These are phyloP conservation scores for Pheucticus melanocephalus DNA, from an alignment of 2,113 vertebrate genomes.

Conservation along the genomic window DNA sequence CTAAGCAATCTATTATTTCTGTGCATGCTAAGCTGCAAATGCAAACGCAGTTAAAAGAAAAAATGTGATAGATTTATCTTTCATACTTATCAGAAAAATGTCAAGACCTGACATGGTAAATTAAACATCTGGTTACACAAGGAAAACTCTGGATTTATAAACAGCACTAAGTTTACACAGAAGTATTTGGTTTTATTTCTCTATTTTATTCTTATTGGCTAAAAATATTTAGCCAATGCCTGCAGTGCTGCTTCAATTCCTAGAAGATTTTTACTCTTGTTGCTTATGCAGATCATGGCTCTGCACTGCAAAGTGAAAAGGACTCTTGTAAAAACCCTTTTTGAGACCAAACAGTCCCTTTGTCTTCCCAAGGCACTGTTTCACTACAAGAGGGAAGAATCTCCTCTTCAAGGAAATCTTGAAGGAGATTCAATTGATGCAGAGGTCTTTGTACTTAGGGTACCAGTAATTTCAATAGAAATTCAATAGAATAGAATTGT, in stretches of 20 bases:
- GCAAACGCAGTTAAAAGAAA: constrained; percentile 24
- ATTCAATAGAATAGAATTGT: neutral
- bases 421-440: neutral
- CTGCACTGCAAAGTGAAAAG: neutral
- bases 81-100: constrained; percentile 29
- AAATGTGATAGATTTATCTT: constrained; percentile 46
- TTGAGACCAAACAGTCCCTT: neutral
- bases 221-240: neutral
- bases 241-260: neutral
- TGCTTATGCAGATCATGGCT: neutral
- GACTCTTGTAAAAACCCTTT: neutral
- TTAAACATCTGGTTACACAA: constrained; percentile 4
- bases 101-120: constrained; percentile 22
- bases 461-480: neutral
- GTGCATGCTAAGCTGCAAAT: constrained; percentile 29
- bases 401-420: neutral
- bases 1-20: constrained; percentile 59
- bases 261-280: neutral
- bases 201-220: neutral
- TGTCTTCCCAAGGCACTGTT: neutral
- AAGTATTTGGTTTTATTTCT: neutral
- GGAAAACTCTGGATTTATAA: neutral
- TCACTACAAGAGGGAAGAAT: neutral
- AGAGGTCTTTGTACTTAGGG: neutral
- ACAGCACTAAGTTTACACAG: neutral